Evolutionary conservation across 2,113 vertebrate genomes (phyloP), one percentile per base, ranked within the genome.

Genomic region (Philantomba maxwellii): DNA sequence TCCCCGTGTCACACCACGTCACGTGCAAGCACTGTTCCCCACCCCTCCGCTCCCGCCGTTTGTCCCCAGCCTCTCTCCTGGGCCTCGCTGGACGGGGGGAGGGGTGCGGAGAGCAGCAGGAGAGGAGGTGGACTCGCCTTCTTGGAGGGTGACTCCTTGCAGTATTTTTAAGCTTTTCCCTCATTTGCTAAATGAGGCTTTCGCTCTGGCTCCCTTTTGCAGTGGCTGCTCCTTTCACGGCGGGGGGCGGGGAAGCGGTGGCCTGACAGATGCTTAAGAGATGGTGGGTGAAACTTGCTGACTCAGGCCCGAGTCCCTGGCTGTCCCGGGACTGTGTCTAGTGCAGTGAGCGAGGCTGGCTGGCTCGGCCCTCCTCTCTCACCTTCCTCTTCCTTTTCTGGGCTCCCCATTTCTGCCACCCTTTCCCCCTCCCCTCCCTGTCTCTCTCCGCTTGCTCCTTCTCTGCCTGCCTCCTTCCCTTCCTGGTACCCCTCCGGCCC

Each of bases 181-280:
- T 97, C 98, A 95, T 98, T 98, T 98, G 97, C 98, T 98, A 98
- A 98, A 97, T 96, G 97, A 97, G 97, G 96, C 97, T 98, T 98
- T 97, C 12, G 25, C 93, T 97, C 84, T 49, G 47, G 93, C 92
- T 95, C 96, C 80, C 77, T 95, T 36, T 97, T 57, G 70, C 94
- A 95, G 14, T 2, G 2, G 95, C 89, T 55, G 97, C 87, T 96
- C 62, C 43, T 96, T 97, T 96, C 70, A 0, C 15, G 0, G 91
- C 0, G 62, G 94, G 95, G 94, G 86, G 85, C 5, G 36, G 97
- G 98, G 98, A 97, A 84, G 95, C 98, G 89, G 89, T 97, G 96
- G 94, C 97, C 97, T 98, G 95, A 96, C 97, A 96, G 94, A 98
- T 97, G 96, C 94, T 98, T 98, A 96, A 98, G 98, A 98, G 98